Evolutionary conservation across 2,797 vertebrate species (phyloP).

Genomic region (Gymnodraco acuticeps): DNA sequence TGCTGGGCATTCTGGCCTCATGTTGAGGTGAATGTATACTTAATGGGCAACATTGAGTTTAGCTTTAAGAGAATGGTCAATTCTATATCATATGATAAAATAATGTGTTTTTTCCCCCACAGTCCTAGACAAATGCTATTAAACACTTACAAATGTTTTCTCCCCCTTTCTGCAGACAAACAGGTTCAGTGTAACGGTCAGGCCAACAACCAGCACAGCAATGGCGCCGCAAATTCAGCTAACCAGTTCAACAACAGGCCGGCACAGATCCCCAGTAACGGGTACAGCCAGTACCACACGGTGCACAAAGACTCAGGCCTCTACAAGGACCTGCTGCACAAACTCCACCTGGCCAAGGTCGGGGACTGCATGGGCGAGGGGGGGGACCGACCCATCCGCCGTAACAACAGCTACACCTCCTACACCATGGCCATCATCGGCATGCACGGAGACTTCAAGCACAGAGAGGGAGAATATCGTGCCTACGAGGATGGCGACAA

Average conservation of each 20-base stretch:
- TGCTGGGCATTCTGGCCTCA: too few species aligned
- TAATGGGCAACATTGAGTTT: too few species aligned
- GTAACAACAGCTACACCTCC: conserved; percentile 99
- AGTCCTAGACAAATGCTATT: too few species aligned
- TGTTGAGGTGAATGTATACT: too few species aligned
- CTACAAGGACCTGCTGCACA: conserved; percentile 97
- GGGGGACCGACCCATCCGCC: conserved; percentile 90
- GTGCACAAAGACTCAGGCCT: conserved; percentile 98
- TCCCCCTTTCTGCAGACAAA: conserved; percentile 3
- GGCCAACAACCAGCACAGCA: conserved; percentile 41
- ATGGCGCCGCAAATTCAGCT: conserved; percentile 43
- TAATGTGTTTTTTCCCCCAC: too few species aligned
- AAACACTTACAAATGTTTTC: too few species aligned
- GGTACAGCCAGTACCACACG: conserved; percentile 96
- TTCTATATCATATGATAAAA: too few species aligned
- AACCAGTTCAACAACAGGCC: conserved; percentile 89
- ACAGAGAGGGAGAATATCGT: conserved; percentile 76
- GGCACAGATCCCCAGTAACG: conserved; percentile 87
- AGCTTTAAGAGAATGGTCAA: too few species aligned
- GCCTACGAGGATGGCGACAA: conserved; percentile 85
- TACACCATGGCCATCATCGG: conserved; percentile 99
- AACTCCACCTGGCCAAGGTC: conserved; percentile 95
- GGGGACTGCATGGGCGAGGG: conserved; percentile 98
- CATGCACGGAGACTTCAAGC: conserved; percentile 89
- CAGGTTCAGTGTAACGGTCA: conserved; percentile 63